Conservation (phyloP, 2,797 vertebrate genomes). For the Bovichtus diacanthus region DNA sequence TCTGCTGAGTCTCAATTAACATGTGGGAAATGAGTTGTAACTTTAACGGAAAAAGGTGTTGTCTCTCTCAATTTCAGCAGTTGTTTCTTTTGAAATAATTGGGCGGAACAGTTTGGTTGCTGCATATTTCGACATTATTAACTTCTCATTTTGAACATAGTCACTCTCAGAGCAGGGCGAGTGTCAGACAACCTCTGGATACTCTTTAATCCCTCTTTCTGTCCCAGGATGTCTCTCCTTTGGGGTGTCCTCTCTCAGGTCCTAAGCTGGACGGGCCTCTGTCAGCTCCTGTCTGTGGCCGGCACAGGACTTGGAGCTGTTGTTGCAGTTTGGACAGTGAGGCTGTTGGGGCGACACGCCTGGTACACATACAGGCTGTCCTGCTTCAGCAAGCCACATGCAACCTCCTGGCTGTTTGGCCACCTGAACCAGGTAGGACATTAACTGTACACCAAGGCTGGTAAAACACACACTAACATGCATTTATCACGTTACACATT, state of each 20-base stretch:
- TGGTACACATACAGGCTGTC: conserved; percentile 68
- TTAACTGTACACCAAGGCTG: background rate
- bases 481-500: too few species aligned
- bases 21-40: background rate
- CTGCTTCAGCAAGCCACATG: conserved; percentile 71
- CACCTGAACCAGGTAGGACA: conserved; percentile 77
- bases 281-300: conserved; percentile 16
- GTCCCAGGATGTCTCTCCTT: conserved; percentile 53
- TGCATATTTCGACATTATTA: conserved; percentile 41
- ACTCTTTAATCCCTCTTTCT: background rate
- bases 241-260: conserved; percentile 26
- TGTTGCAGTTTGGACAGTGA: conserved; percentile 23
- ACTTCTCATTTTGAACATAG: background rate
- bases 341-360: conserved; percentile 66
- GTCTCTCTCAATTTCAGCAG: too few species aligned
- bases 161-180: background rate
- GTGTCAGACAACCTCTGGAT: background rate
- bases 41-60: too few species aligned
- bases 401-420: conserved; percentile 70
- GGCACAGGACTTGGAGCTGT: conserved; percentile 24
- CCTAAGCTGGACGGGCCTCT: conserved; percentile 42
- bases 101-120: conserved; percentile 4
- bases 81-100: conserved; percentile 27
- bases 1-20: background rate
- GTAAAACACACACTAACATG: background rate